phyloP scores from a whole-genome alignment of 1,140 invertebrate species.

The Drosophila virilis region DNA sequence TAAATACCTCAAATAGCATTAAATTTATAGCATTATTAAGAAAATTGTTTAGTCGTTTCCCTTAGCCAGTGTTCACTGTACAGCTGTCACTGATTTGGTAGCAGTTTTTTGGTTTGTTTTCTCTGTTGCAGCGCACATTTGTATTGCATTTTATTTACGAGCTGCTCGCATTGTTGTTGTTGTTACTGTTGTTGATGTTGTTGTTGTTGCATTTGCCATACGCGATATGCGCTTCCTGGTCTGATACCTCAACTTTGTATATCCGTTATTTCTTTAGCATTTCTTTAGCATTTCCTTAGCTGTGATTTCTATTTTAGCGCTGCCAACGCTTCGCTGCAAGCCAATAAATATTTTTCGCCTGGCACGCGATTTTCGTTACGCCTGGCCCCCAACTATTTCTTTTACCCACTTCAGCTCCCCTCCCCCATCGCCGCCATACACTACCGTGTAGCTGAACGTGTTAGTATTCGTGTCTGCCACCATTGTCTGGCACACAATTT shows the following conservation, averaged over 20 bases:
- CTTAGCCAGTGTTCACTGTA: conserved; percentile 51
- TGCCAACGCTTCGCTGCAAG: conserved; percentile 61
- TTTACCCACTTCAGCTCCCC: background rate
- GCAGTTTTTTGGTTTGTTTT: conserved; percentile 62
- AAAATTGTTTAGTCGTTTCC: background rate
- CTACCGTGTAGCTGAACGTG: conserved; percentile 5
- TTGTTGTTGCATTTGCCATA: conserved; percentile 56
- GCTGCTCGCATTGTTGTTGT: conserved; percentile 33
- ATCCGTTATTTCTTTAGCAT: conserved; percentile 71
- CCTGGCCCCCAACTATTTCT: background rate
- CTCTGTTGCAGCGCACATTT: conserved; percentile 64
- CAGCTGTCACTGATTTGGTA: conserved; percentile 62
- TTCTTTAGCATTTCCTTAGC: conserved; percentile 52
- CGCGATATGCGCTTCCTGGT: conserved; percentile 77
- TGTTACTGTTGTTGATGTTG: conserved; percentile 12
- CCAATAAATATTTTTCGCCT: conserved; percentile 76
- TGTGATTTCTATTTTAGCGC: conserved; percentile 73
- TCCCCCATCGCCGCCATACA: too few relatives aligned
- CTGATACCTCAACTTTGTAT: conserved; percentile 82
- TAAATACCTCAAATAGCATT: too few relatives aligned
- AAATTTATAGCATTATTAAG: background rate
- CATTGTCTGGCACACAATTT: conserved; percentile 78
- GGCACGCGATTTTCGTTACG: conserved; percentile 59
- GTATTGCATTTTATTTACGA: conserved; percentile 79
- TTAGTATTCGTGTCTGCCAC: conserved; percentile 24